Base-by-base conservation (phyloP, 2,113 vertebrate genomes). In the Mobula birostris region DNA sequence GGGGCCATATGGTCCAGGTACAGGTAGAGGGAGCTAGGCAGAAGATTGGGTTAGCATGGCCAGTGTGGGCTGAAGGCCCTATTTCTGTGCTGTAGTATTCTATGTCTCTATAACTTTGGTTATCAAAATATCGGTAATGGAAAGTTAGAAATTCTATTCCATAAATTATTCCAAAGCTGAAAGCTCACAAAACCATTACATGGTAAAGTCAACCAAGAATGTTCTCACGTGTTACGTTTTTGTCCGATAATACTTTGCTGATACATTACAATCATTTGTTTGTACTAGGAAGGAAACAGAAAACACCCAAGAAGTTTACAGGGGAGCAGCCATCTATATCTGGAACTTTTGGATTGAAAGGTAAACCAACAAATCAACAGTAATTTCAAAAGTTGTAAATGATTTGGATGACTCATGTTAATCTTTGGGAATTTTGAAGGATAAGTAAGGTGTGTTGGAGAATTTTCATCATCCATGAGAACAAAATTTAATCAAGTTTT, bases 271-370 rank as follows among this genome's bases (percentile, higher is more conserved):
- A 93, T 93, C 5, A 74, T 76, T 76, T 93, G 36, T 93, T 97
- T 96, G 98, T 98, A 97, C 97, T 96, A 99, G 98, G 99, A 98
- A 98, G 99, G 97, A 99, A 99, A 97, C 99, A 99, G 96, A 99
- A 98, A 97, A 99, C 98, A 94, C 99, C 99, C 94, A 99, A 99
- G 96, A 99, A 99, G 95, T 99, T 99, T 96, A 99, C 99, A 0
- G 99, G 99, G 96, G 98, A 99, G 95, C 99, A 99, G 96, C 98
- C 99, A 0, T 99, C 99, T 19, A 99, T 99, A 96, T 99, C 98
- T 72, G 98, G 98, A 94, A 99, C 99, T 0, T 99, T 99, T 94
- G 98, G 98, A 94, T 96, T 99, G 95, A 99, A 99, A 98, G 98
- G 99, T 99, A 96, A 95, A 56, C 32, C 40, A 77, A 74, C 66